Evolutionary conservation across 2,888 invertebrate genomes (phyloP).

Genomic region (Arctia plantaginis): DNA sequence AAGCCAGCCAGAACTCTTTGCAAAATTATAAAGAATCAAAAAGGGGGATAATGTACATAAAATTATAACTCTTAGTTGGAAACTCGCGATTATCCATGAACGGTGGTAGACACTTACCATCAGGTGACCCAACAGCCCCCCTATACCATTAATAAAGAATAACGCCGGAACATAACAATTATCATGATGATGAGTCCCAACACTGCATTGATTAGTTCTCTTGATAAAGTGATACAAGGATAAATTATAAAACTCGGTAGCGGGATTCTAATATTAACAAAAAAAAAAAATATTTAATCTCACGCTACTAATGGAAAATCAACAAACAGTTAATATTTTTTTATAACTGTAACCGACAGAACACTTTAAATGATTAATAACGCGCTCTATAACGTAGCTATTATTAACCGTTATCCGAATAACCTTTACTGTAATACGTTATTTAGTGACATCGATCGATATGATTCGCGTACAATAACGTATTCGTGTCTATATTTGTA

Average conservation of each 20-base stretch:
- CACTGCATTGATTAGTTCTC: not conserved
- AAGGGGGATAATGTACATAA: too few relatives aligned
- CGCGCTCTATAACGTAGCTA: constrained; percentile 16
- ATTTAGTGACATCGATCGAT: constrained; percentile 17
- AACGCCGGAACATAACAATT: not conserved
- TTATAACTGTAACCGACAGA: constrained; percentile 45
- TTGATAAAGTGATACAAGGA: not conserved
- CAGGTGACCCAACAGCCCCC: too few relatives aligned
- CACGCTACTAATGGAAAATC: constrained; percentile 17
- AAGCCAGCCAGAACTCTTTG: too few relatives aligned
- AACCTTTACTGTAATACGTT: constrained; percentile 39
- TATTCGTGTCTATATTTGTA: not conserved
- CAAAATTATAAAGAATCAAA: too few relatives aligned
- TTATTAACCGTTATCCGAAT: constrained; percentile 45
- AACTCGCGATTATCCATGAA: too few relatives aligned
- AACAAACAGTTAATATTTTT: constrained; percentile 27
- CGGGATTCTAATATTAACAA: not conserved
- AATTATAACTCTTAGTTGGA: too few relatives aligned
- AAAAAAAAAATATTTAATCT: constrained; percentile 4
- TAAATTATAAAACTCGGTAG: not conserved
- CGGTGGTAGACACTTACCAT: too few relatives aligned
- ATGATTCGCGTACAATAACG: not conserved
- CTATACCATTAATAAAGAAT: too few relatives aligned
- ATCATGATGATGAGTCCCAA: not conserved
- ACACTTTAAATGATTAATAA: constrained; percentile 46